phyloP scores from a whole-genome alignment of 2,797 vertebrate species.

The Novumbra hubbsi region DNA sequence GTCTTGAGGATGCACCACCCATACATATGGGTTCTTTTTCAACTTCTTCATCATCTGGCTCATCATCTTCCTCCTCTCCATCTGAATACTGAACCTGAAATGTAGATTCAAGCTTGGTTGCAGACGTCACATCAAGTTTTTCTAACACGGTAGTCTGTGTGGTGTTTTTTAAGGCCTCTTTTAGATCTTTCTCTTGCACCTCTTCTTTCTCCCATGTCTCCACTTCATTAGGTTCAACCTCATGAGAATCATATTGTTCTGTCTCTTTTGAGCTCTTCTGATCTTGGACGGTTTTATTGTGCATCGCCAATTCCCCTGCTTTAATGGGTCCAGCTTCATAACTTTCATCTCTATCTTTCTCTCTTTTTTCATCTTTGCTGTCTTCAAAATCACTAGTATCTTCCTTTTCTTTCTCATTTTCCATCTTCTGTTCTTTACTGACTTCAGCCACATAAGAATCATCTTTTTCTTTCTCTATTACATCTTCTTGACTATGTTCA shows the following conservation, averaged over 20 bases:
- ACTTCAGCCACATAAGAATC: slow-evolving; percentile 66
- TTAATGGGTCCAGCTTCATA: slow-evolving; percentile 6
- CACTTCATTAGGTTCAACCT: slow-evolving; percentile 55
- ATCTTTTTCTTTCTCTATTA: slow-evolving; percentile 67
- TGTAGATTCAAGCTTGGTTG: slow-evolving; percentile 53
- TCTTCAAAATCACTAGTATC: slow-evolving; percentile 53
- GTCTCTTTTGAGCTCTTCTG: slow-evolving; percentile 11
- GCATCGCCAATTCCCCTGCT: slow-evolving; percentile 22
- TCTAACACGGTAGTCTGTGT: slow-evolving; percentile 28
- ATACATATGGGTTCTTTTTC: slow-evolving; percentile 73
- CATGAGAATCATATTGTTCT: slow-evolving; percentile 29
- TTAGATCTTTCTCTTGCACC: slow-evolving; percentile 65
- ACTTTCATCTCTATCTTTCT: slow-evolving; percentile 26
- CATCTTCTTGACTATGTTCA: slow-evolving; percentile 42
- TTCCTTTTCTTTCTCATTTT: slow-evolving; percentile 70
- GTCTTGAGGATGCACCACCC: slow-evolving; percentile 73
- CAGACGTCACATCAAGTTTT: slow-evolving; percentile 33
- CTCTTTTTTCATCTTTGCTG: slow-evolving; percentile 47
- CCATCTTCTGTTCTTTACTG: slow-evolving; percentile 74
- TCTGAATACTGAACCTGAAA: slow-evolving; percentile 73
- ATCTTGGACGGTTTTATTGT: slow-evolving; percentile 17
- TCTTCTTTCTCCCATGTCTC: slow-evolving; percentile 71
- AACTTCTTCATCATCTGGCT: slow-evolving; percentile 72
- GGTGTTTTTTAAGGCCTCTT: slow-evolving; percentile 52
- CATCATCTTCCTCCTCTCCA: slow-evolving; percentile 72